Evolutionary conservation across 2,113 vertebrate species (phyloP), one percentile per base, ranked within the genome.

Genomic region (Seriola rivoliana): DNA sequence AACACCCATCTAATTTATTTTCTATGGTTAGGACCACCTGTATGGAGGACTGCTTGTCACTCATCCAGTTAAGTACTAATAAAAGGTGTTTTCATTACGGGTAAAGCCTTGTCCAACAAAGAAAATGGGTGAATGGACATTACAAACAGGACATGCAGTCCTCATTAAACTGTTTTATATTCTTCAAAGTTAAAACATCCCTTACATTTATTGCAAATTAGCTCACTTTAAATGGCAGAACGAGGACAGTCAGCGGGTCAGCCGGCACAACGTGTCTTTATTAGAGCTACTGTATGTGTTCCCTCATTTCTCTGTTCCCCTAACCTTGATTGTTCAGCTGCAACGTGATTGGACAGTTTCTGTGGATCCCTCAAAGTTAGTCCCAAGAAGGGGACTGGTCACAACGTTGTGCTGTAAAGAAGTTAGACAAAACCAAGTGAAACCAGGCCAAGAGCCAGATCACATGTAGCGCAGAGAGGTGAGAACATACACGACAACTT

Each of bases 271-370:
- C 19, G 34, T 72, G 72, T 65, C 77, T 74, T 57, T 57, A 46
- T 68, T 50, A 60, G 34, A 62, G 66, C 66, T 66, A 8, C 52
- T 63, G 48, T 0, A 32, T 38, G 29, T 52, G 75, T 67, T 84
- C 11, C 54, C 78, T 69, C 6, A 0, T 58, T 46, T 64, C 69
- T 55, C 57, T 77, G 44, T 75, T 79, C 60, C 64, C 78, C 75
- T 75, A 80, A 90, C 82, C 82, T 85, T 73, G 66, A 78, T 67
- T 70, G 59, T 44, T 81, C n/a, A 78, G 75, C 80, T 72, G 64
- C 36, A 3, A 46, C 48, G 59, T 75, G 54, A 90, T 69, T 57
- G 48, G 75, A 85, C 64, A 44, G 75, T 75, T 85, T 59, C 67
- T 75, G 59, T 57, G 10, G 67, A 64, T 80, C 62, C 16, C 60